phyloP scores from a whole-genome alignment of 1,140 invertebrate genomes.

The Mesaphorura yosii region DNA sequence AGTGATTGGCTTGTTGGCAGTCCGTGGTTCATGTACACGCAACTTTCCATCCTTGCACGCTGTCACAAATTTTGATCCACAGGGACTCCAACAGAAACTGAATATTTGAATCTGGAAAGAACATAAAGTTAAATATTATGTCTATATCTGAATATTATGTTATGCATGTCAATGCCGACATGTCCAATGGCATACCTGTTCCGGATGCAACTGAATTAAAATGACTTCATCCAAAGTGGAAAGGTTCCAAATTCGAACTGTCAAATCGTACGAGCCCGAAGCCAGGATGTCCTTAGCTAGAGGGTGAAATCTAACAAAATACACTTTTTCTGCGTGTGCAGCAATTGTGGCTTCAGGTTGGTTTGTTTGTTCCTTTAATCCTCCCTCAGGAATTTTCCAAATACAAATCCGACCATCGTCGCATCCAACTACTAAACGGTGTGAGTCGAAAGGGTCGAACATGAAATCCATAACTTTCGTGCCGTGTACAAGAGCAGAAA shows the following conservation, averaged over 20 bases:
- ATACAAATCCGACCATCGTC: conserved; percentile 80
- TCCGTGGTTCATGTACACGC: conserved; percentile 64
- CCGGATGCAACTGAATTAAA: conserved; percentile 53
- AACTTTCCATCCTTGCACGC: conserved; percentile 80
- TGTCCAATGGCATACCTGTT: conserved; percentile 48
- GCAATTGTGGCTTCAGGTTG: conserved; percentile 46
- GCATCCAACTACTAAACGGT: conserved; percentile 66
- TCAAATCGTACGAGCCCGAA: conserved; percentile 77
- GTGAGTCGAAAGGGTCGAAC: conserved; percentile 81
- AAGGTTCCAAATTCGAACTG: conserved; percentile 73
- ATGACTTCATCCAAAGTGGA: conserved; percentile 43
- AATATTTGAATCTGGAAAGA: conserved; percentile 53
- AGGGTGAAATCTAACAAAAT: conserved; percentile 81
- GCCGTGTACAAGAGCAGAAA: conserved; percentile 74
- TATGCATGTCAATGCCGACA: neutral
- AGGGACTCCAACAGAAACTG: conserved; percentile 78
- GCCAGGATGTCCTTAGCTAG: conserved; percentile 70
- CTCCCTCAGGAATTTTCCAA: conserved; percentile 63
- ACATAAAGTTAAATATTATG: conserved; percentile 2
- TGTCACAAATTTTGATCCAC: conserved; percentile 69
- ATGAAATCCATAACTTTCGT: conserved; percentile 80
- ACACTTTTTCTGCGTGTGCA: conserved; percentile 80
- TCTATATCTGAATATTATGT: neutral
- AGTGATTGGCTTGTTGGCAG: conserved; percentile 49
- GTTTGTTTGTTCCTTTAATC: conserved; percentile 59